phyloP scores from a whole-genome alignment of 2,888 invertebrate genomes.

The Agelastica alni region DNA sequence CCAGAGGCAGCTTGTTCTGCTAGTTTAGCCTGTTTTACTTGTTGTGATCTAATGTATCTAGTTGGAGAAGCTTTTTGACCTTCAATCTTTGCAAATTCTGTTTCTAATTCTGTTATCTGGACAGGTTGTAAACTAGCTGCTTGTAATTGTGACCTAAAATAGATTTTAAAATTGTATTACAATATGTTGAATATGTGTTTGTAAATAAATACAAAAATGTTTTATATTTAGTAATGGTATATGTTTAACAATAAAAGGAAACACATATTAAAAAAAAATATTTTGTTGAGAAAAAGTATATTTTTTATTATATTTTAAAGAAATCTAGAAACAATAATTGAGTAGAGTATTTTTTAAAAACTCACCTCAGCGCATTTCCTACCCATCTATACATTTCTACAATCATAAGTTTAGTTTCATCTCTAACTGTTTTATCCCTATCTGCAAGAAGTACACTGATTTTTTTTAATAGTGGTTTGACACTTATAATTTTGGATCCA shows the following conservation, averaged over 20 bases:
- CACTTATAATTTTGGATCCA: slow-evolving; percentile 86
- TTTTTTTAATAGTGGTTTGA: slow-evolving; percentile 89
- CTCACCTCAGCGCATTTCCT: slow-evolving; percentile 53
- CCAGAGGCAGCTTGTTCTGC: slow-evolving; percentile 59
- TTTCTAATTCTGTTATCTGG: slow-evolving; percentile 85
- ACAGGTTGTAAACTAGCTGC: slow-evolving; percentile 86
- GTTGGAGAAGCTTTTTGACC: slow-evolving; percentile 70
- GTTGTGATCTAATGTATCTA: slow-evolving; percentile 81
- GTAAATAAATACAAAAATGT: too few relatives aligned
- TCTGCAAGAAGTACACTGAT: slow-evolving; percentile 84
- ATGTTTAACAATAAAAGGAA: too few relatives aligned
- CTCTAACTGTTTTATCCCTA: slow-evolving; percentile 88
- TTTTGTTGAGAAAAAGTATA: not conserved
- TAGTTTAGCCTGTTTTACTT: slow-evolving; percentile 67
- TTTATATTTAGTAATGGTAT: too few relatives aligned
- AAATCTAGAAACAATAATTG: too few relatives aligned
- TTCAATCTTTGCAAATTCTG: slow-evolving; percentile 78
- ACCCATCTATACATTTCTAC: slow-evolving; percentile 84
- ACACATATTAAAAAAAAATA: too few relatives aligned
- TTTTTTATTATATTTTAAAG: too few relatives aligned
- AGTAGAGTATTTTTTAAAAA: too few relatives aligned
- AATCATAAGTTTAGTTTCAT: slow-evolving; percentile 89
- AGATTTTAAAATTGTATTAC: too few relatives aligned
- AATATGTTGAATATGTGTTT: too few relatives aligned
- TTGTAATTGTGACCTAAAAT: slow-evolving; percentile 68